A percentile compares a stretch with the other conserved stretches of the same genome.
phyloP scores from a whole-genome alignment of 2,888 invertebrate species.

The Eretmocerus hayati region DNA sequence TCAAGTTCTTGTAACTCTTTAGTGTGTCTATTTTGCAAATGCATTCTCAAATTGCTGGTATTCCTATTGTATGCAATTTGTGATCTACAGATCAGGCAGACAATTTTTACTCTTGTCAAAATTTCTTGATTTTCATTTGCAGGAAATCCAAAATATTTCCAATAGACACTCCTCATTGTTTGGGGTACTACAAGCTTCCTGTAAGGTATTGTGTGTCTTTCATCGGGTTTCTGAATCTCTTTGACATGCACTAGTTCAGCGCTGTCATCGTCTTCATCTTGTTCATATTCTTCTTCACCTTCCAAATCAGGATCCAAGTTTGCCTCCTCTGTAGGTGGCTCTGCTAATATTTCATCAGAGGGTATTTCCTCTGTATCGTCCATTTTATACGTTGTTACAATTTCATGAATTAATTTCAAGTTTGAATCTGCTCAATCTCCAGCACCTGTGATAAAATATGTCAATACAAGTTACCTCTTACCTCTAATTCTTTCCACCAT shows the following conservation, averaged over 20 bases:
- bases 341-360: not conserved
- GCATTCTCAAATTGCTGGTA: conserved; percentile 50
- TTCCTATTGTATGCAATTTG: conserved; percentile 51
- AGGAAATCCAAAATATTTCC: conserved; percentile 52
- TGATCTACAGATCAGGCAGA: conserved; percentile 49
- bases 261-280: conserved; percentile 1
- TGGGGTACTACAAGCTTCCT: conserved; percentile 49
- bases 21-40: conserved; percentile 48
- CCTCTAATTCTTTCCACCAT: too few relatives aligned
- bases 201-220: conserved; percentile 44
- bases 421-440: not conserved
- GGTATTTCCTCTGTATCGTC: not conserved
- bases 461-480: too few relatives aligned
- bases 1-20: conserved; percentile 43
- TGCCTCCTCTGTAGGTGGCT: conserved; percentile 1
- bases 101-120: conserved; percentile 47
- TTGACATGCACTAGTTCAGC: conserved; percentile 32
- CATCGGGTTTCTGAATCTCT: conserved; percentile 43
- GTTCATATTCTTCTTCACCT: conserved; percentile 7
- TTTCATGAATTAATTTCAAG: not conserved
- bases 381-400: not conserved
- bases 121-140: conserved; percentile 48
- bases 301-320: conserved; percentile 3
- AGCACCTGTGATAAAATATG: not conserved
- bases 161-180: conserved; percentile 50